Conservation (phyloP, 2,888 invertebrate genomes). For the Aromia moschata region DNA sequence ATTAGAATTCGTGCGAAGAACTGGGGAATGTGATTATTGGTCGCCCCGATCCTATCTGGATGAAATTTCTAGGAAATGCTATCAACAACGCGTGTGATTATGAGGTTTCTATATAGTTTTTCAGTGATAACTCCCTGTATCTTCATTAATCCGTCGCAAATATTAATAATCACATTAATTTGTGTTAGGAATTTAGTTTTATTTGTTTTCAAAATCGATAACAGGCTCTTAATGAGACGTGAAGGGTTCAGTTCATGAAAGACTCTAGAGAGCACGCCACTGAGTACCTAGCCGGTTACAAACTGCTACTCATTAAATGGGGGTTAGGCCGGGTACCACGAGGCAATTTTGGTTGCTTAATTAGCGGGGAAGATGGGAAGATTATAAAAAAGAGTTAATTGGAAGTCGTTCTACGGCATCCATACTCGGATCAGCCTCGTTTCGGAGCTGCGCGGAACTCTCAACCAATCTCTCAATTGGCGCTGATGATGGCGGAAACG, state of each 20-base stretch:
- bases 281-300: conserved; percentile 50
- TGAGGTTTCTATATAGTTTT: no score
- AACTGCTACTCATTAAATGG: conserved; percentile 55
- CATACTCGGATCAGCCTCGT: conserved; percentile 45
- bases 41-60: conserved; percentile 4
- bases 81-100: no score
- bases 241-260: background rate
- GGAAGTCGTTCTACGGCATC: conserved; percentile 56
- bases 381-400: conserved; percentile 61
- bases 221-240: background rate
- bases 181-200: no score
- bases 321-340: conserved; percentile 55
- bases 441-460: conserved; percentile 49
- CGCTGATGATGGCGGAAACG: conserved; percentile 11
- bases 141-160: no score
- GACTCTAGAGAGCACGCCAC: conserved; percentile 1
- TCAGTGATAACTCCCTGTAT: no score
- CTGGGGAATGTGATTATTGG: conserved; percentile 16
- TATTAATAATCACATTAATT: no score
- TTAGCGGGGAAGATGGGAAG: conserved; percentile 57
- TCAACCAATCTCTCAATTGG: conserved; percentile 50
- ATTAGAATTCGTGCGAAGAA: conserved; percentile 44
- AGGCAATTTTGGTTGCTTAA: conserved; percentile 56
- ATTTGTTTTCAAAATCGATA: background rate
- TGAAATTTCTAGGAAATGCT: no score